A percentile compares a stretch with the other conserved stretches of the same genome.
Conservation (phyloP, 2,888 invertebrate genomes). For the Cotesia congregata region DNA sequence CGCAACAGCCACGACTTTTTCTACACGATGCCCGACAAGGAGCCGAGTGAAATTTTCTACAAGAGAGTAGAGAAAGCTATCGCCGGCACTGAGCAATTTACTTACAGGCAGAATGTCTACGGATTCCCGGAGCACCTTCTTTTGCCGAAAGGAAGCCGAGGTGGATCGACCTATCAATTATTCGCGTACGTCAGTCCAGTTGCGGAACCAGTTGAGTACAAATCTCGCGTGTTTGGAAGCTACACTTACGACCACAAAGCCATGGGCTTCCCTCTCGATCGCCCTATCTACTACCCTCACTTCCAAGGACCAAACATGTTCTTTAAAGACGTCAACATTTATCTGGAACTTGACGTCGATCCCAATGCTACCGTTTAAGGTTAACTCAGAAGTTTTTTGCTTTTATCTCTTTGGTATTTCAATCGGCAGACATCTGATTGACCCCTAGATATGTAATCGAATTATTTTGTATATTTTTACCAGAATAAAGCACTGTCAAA, state of each 20-base stretch:
- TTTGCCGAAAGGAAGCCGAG: conserved; percentile 79
- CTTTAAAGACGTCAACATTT: conserved; percentile 77
- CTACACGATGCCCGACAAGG: conserved; percentile 75
- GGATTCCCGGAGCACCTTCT: conserved; percentile 81
- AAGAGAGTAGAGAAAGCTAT: conserved; percentile 57
- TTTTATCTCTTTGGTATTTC: not conserved
- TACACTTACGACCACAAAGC: conserved; percentile 75
- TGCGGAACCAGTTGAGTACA: conserved; percentile 70
- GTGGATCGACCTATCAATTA: conserved; percentile 78
- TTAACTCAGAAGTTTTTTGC: not conserved
- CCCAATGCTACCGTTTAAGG: conserved; percentile 55
- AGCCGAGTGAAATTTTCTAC: conserved; percentile 59
- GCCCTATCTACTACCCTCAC: conserved; percentile 73
- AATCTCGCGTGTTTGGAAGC: conserved; percentile 66
- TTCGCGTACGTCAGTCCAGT: conserved; percentile 77
- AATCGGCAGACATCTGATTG: not conserved
- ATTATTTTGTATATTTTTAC: too few species aligned
- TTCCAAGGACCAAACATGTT: conserved; percentile 80
- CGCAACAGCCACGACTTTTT: conserved; percentile 79
- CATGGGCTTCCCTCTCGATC: conserved; percentile 83
- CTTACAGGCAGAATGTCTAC: conserved; percentile 69
- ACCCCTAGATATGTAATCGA: not conserved
- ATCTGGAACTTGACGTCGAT: conserved; percentile 73
- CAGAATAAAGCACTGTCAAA: too few species aligned
- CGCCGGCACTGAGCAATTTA: conserved; percentile 72